phyloP scores from a whole-genome alignment of 1,140 invertebrate genomes.

The Mesaphorura yosii region DNA sequence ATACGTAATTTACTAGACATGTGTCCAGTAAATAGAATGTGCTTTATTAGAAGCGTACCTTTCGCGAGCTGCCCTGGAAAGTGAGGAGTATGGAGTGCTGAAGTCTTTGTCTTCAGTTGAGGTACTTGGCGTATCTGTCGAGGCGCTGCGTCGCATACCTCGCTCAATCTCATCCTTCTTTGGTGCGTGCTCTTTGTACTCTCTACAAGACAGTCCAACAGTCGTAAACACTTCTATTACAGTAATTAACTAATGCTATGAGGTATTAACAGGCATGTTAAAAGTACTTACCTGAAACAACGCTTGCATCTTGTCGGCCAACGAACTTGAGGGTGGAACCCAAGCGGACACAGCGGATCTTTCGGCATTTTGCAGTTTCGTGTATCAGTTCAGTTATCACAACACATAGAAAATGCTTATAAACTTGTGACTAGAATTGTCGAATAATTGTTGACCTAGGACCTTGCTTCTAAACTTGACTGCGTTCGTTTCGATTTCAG shows the following conservation, averaged over 20 bases:
- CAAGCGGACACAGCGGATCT: conserved; percentile 75
- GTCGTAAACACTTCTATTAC: too few relatives aligned
- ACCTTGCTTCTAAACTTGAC: too few relatives aligned
- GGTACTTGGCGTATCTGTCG: too few relatives aligned
- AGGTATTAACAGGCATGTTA: conserved; percentile 1
- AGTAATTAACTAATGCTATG: conserved; percentile 3
- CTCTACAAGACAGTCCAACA: conserved; percentile 41
- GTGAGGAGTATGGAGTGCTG: conserved; percentile 31
- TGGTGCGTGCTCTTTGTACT: conserved; percentile 77
- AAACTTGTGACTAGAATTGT: too few relatives aligned
- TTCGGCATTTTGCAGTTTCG: too few relatives aligned
- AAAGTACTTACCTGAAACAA: conserved; percentile 59
- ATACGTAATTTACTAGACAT: neutral
- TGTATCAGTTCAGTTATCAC: too few relatives aligned
- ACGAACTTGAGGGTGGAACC: conserved; percentile 85
- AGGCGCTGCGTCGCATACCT: too few relatives aligned
- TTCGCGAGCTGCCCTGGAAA: conserved; percentile 26
- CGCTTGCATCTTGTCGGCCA: conserved; percentile 85
- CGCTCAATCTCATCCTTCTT: conserved; percentile 45
- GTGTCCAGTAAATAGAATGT: neutral
- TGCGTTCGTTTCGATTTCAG: too few relatives aligned
- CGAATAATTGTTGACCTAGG: too few relatives aligned
- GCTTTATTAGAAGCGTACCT: conserved; percentile 16
- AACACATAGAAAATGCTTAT: too few relatives aligned
- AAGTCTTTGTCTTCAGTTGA: conserved; percentile 32